Evolutionary conservation across 1,140 invertebrate genomes (phyloP).

Genomic region (Tyrophagus putrescentiae): DNA sequence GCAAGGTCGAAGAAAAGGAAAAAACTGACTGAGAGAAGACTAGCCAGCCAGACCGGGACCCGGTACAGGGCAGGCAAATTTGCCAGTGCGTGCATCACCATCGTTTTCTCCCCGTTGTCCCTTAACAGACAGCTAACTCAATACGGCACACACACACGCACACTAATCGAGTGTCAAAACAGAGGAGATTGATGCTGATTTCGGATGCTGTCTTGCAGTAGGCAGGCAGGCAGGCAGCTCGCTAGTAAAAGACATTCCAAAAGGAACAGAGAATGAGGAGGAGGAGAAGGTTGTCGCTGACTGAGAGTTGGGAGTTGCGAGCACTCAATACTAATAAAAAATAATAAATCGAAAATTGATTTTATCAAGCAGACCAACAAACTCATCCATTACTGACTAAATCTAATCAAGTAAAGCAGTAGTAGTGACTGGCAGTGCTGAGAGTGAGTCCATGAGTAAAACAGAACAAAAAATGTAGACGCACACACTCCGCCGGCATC

Average conservation of each 20-base stretch:
- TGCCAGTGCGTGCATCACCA: too few species aligned
- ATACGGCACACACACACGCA: not conserved
- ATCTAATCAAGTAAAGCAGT: constrained; percentile 8
- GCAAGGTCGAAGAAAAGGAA: too few species aligned
- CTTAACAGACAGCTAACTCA: too few species aligned
- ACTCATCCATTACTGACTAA: constrained; percentile 6
- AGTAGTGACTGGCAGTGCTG: not conserved
- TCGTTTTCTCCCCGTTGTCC: too few species aligned
- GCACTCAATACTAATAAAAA: not conserved
- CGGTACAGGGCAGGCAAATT: too few species aligned
- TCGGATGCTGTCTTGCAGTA: not conserved
- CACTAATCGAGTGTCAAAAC: constrained; percentile 14
- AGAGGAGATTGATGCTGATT: constrained; percentile 10
- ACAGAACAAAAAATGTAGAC: too few species aligned
- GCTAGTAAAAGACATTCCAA: too few species aligned
- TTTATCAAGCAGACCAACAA: constrained; percentile 4
- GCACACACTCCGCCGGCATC: too few species aligned
- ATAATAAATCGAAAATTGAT: constrained; percentile 16
- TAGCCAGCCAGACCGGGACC: too few species aligned
- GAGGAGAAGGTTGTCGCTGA: not conserved
- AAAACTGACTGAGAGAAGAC: too few species aligned
- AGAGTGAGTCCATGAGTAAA: too few species aligned
- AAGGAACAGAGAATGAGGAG: not conserved
- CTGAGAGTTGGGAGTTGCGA: not conserved
- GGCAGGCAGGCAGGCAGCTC: too few species aligned